Evolutionary conservation across 2,888 invertebrate species (phyloP).

Genomic region (Scaeva pyrastri): DNA sequence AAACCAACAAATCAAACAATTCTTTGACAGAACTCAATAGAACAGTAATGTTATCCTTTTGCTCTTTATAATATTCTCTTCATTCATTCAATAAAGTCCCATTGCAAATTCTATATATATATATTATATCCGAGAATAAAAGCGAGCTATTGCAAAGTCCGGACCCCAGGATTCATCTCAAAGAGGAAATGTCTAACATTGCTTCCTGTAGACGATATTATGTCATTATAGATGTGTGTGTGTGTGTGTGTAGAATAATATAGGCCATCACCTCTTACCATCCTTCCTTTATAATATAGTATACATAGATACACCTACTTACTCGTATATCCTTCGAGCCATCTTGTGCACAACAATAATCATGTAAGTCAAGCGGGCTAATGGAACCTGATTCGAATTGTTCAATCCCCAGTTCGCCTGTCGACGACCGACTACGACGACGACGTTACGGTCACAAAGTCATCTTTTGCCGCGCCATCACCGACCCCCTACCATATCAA

Average conservation of each 20-base stretch:
- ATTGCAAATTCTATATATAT: conserved; percentile 22
- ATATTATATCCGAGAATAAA: not conserved
- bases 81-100: conserved; percentile 37
- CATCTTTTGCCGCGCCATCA: conserved; percentile 26
- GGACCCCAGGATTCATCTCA: conserved; percentile 18
- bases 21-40: conserved; percentile 65
- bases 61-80: conserved; percentile 3
- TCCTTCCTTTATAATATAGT: too few relatives aligned
- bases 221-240: conserved; percentile 14
- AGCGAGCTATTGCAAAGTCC: conserved; percentile 1
- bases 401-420: conserved; percentile 57
- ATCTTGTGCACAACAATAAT: conserved; percentile 67
- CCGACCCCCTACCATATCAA: not conserved
- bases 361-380: conserved; percentile 68
- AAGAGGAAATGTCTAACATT: conserved; percentile 50
- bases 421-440: conserved; percentile 38
- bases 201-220: conserved; percentile 33
- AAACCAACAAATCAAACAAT: conserved; percentile 72
- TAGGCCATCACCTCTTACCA: conserved; percentile 10
- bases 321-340: conserved; percentile 11
- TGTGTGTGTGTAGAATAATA: conserved; percentile 8
- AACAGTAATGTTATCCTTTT: conserved; percentile 51
- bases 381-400: conserved; percentile 64
- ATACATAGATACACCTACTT: not conserved
- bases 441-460: conserved; percentile 54